phyloP scores from a whole-genome alignment of 2,888 invertebrate species.

The Nycteola revayana region DNA sequence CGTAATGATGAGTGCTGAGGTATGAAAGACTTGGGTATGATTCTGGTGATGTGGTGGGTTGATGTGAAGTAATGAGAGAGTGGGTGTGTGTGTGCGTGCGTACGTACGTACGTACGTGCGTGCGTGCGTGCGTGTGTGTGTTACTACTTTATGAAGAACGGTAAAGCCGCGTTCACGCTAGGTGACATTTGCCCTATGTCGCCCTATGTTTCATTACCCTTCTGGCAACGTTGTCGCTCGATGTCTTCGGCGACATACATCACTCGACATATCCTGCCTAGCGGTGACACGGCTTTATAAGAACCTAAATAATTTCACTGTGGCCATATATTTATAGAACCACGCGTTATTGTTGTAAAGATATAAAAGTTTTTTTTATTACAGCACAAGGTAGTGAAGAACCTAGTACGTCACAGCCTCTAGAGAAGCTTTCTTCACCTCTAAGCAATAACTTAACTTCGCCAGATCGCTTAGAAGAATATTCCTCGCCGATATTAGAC shows the following conservation, averaged over 20 bases:
- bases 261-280: slow-evolving; percentile 6
- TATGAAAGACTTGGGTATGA: slow-evolving; percentile 8
- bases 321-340: slow-evolving; percentile 7
- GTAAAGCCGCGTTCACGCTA: slow-evolving; percentile 7
- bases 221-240: slow-evolving; percentile 5
- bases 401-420: slow-evolving; percentile 8
- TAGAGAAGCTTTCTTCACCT: slow-evolving; percentile 10
- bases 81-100: slow-evolving; percentile 5
- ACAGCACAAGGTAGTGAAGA: slow-evolving; percentile 8
- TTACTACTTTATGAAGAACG: slow-evolving; percentile 5
- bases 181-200: slow-evolving; percentile 9
- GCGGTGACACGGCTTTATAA: slow-evolving; percentile 5
- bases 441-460: slow-evolving; percentile 7
- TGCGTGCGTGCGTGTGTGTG: slow-evolving; percentile 3
- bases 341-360: slow-evolving; percentile 5
- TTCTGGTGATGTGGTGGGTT: slow-evolving; percentile 6
- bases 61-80: slow-evolving; percentile 7
- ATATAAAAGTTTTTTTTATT: slow-evolving; percentile 10
- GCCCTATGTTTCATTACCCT: slow-evolving; percentile 3
- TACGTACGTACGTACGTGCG: no score
- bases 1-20: slow-evolving; percentile 7
- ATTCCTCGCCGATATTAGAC: slow-evolving; percentile 10
- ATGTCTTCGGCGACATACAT: slow-evolving; percentile 4
- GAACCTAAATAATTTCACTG: slow-evolving; percentile 4
- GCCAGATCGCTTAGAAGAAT: slow-evolving; percentile 13